Evolutionary conservation across 2,113 vertebrate genomes (phyloP).

Genomic region (Cyprinodon variegatus): DNA sequence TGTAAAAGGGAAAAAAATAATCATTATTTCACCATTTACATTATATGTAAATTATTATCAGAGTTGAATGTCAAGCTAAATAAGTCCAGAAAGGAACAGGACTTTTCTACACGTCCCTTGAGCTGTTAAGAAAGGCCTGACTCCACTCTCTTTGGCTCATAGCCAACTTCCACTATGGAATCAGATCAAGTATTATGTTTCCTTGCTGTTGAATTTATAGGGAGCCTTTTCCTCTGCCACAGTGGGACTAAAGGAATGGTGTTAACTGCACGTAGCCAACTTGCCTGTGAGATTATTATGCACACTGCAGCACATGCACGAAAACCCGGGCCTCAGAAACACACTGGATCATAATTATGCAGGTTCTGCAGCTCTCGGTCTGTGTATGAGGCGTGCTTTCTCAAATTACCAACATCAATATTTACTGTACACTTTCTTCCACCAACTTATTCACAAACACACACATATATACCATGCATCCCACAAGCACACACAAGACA

Average conservation of each 20-base stretch:
- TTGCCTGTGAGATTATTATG: conserved; percentile 59
- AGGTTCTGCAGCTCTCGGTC: conserved; percentile 23
- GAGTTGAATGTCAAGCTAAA: not conserved
- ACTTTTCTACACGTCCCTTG: not conserved
- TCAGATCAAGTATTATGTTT: conserved; percentile 55
- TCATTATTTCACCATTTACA: not conserved
- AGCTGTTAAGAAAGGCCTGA: not conserved
- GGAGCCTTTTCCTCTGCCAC: conserved; percentile 61
- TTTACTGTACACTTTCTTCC: not conserved
- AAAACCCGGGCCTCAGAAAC: not conserved
- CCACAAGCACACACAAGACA: not conserved
- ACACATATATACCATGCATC: conserved; percentile 4
- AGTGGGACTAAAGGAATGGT: conserved; percentile 77
- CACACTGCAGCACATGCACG: conserved; percentile 1
- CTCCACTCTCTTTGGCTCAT: conserved; percentile 36
- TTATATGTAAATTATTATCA: not conserved
- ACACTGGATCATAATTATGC: not conserved
- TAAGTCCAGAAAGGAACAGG: not conserved
- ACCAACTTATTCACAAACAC: conserved; percentile 7
- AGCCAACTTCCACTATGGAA: conserved; percentile 54
- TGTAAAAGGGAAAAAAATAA: not conserved
- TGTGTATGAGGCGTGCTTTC: conserved; percentile 1
- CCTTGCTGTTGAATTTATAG: conserved; percentile 64
- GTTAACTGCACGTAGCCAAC: conserved; percentile 83
- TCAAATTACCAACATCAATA: conserved; percentile 5